Base-by-base conservation (phyloP, 2,888 invertebrate species). In the Drosophila prolongata region DNA sequence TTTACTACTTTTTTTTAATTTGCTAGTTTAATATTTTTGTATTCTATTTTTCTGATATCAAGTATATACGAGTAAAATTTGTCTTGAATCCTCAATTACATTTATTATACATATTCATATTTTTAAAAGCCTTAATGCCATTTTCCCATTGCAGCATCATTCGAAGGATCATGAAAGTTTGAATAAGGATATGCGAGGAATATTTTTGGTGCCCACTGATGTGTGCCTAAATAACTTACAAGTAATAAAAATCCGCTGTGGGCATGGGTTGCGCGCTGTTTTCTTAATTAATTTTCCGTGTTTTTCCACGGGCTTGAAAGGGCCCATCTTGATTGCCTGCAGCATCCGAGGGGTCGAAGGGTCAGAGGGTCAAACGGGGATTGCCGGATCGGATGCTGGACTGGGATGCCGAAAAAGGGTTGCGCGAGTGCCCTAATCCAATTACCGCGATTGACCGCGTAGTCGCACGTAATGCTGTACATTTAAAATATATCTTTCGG, bases 241-340 rank as follows among this genome's bases (percentile, higher is more conserved):
- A 78, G 81, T 62, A 74, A 86, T 82, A 72, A 80, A 85, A 73
- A 72, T 77, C 68, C 86, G 67, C 74, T 77, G 75, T 64, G 80
- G 58, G 73, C 47, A 47, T 40, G 46, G 62, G 49, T 8, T 30
- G 30, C 8, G 6, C 30, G 13, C 19, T 78, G 71, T 76, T 86
- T 83, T 86, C 86, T 81, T 80, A 83, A 86, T 86, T 80, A 75
- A 83, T 75, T 80, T 81, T 43, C 64, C 35, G 47, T 61, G 67
- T 64, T 74, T 53, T 71, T 47, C 50, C 42, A 40, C 49, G 58
- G 61, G 19, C 56, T 11, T 19, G 57, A 70, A 70, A 71, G 61
- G 72, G 55, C 54, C 61, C 49, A 43, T 24, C n/a, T 70, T 62
- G 75, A 83, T 71, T 80, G 75, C 55, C 53, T 34, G 13, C 53